Base-by-base conservation (phyloP, 2,113 vertebrate genomes). In the Piprites chloris region DNA sequence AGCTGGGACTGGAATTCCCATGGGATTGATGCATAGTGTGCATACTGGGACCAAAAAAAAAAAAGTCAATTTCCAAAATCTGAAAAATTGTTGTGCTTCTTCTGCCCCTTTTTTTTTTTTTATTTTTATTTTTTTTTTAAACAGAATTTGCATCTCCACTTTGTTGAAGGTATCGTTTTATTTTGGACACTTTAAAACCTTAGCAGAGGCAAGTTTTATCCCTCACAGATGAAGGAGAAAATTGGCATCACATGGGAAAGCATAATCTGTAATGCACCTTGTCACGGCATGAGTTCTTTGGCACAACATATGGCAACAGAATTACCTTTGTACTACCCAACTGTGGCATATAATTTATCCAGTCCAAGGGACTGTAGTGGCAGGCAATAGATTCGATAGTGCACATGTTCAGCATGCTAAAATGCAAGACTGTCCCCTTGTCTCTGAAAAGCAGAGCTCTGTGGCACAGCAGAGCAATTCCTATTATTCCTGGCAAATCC, bases 281-380 rank as follows among this genome's bases (percentile, higher is more conserved):
- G 92, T 97, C 95, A 91, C 66, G 61, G 96, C 69, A 14, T 87
- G 94, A 97, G 95, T 62, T 97, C 91, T 96, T 97, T 97, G 94
- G 94, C 92, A 96, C 96, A 97, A 96, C 96, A 97, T 97, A 97
- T 95, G 94, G 96, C 91, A 96, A 96, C 89, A 97, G 94, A 98
- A 97, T 97, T 98, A 96, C 95, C 92, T 97, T 96, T 96, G 90
- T 96, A 95, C 90, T 94, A 58, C 89, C 94, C 93, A 96, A 93
- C 91, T 92, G 97, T 96, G 96, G 92, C 71, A 89, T 92, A 92
- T 97, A 97, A 98, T 97, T 98, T 78, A 96, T 96, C 85, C 88
- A 91, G 87, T 96, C 93, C 85, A 12, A 92, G 87, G 85, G 90
- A 84, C 87, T 94, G 18, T 59, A 77, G 62, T 95, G 96, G 91